phyloP scores from a whole-genome alignment of 2,797 vertebrate genomes.

The Crax fasciolata region DNA sequence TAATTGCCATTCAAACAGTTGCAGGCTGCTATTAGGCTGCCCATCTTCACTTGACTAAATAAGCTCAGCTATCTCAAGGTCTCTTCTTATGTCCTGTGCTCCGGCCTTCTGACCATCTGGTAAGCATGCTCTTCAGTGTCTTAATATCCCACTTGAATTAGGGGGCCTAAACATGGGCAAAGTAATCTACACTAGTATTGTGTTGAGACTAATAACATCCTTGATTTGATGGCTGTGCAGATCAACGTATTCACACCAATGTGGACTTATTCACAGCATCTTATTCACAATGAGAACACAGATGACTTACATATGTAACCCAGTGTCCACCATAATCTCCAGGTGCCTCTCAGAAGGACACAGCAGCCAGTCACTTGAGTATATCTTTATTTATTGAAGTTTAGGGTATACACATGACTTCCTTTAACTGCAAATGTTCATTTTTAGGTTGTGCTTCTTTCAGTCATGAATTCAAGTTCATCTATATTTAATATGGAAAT shows the following conservation, averaged over 20 bases:
- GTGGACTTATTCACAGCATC: background rate
- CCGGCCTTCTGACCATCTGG: background rate
- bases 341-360: background rate
- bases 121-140: background rate
- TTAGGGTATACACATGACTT: background rate
- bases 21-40: background rate
- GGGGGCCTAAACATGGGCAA: rapidly evolving
- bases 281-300: background rate
- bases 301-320: background rate
- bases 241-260: background rate
- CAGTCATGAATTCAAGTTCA: background rate
- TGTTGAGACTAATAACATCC: background rate
- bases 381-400: background rate
- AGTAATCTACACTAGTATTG: background rate
- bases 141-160: background rate
- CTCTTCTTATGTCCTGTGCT: background rate
- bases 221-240: background rate
- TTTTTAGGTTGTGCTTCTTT: background rate
- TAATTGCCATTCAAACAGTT: slow-evolving; percentile 16
- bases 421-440: background rate
- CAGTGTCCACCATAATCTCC: background rate
- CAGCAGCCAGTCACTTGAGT: background rate
- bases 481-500: background rate
- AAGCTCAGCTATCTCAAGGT: background rate
- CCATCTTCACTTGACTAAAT: background rate